These are phyloP conservation scores for Neopelma chrysocephalum DNA, from an alignment of 2,797 vertebrate species.

Conservation along the genomic window DNA sequence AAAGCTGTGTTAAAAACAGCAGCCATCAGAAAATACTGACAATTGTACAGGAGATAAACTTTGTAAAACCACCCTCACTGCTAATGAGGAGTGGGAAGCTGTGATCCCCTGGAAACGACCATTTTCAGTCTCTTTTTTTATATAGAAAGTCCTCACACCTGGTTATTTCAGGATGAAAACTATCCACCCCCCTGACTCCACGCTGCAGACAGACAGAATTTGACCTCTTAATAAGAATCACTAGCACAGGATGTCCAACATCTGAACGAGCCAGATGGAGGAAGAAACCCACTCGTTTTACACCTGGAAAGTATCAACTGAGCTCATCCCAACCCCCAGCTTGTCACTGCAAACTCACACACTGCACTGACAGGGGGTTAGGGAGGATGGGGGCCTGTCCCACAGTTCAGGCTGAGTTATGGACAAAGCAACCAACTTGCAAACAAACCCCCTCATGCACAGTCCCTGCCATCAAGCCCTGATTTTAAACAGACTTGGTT, in stretches of 20 bases:
- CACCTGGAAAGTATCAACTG: neutral
- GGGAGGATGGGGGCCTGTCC: neutral
- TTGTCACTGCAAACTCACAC: neutral
- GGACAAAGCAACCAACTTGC: neutral
- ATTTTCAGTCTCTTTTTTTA: neutral
- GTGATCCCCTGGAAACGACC: neutral
- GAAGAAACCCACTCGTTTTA: neutral
- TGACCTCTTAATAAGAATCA: neutral
- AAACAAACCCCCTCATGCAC: neutral
- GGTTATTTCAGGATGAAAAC: neutral
- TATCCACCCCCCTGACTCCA: fast-evolving
- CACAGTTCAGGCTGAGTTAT: neutral
- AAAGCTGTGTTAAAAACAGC: neutral
- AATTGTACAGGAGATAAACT: neutral
- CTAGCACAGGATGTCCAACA: neutral
- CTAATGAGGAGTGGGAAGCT: neutral
- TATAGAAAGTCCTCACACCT: neutral
- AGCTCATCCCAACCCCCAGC: neutral
- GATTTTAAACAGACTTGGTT: neutral
- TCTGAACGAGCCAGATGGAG: neutral
- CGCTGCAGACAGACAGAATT: neutral
- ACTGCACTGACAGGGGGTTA: neutral
- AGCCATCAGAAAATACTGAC: neutral
- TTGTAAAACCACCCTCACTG: neutral
- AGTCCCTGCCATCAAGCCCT: neutral